phyloP scores from a whole-genome alignment of 2,113 vertebrate genomes.

The Rana temporaria region DNA sequence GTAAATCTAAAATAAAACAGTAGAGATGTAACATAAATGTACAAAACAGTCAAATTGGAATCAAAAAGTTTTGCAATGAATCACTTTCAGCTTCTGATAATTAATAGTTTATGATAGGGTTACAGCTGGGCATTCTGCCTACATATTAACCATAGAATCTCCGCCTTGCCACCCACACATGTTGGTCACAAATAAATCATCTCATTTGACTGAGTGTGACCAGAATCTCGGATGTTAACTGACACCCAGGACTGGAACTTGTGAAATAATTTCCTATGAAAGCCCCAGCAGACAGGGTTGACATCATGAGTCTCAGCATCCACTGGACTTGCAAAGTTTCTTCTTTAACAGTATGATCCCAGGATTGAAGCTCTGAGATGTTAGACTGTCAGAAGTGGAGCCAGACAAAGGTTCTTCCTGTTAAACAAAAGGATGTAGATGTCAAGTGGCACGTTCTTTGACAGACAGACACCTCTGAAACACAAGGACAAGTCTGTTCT shows the following conservation, averaged over 20 bases:
- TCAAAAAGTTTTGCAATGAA: not conserved
- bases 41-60: not conserved
- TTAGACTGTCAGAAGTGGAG: slow-evolving; percentile 58
- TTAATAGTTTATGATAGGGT: slow-evolving; percentile 19
- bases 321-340: slow-evolving; percentile 68
- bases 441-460: slow-evolving; percentile 26
- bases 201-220: slow-evolving; percentile 63
- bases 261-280: slow-evolving; percentile 73
- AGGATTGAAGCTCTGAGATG: slow-evolving; percentile 65
- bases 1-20: no score
- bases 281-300: slow-evolving; percentile 68
- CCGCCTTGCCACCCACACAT: slow-evolving; percentile 60
- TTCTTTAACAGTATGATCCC: slow-evolving; percentile 62
- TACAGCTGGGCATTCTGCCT: slow-evolving; percentile 62
- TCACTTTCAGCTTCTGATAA: slow-evolving; percentile 22
- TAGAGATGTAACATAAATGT: not conserved
- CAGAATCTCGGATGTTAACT: slow-evolving; percentile 64
- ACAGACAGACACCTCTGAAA: slow-evolving; percentile 34
- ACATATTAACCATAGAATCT: slow-evolving; percentile 47
- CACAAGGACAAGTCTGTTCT: slow-evolving; percentile 21
- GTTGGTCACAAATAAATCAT: slow-evolving; percentile 68
- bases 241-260: slow-evolving; percentile 71
- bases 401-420: slow-evolving; percentile 58
- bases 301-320: slow-evolving; percentile 66
- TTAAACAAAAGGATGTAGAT: slow-evolving; percentile 55